Evolutionary conservation across 2,888 invertebrate species (phyloP).

Genomic region (Dione juno): DNA sequence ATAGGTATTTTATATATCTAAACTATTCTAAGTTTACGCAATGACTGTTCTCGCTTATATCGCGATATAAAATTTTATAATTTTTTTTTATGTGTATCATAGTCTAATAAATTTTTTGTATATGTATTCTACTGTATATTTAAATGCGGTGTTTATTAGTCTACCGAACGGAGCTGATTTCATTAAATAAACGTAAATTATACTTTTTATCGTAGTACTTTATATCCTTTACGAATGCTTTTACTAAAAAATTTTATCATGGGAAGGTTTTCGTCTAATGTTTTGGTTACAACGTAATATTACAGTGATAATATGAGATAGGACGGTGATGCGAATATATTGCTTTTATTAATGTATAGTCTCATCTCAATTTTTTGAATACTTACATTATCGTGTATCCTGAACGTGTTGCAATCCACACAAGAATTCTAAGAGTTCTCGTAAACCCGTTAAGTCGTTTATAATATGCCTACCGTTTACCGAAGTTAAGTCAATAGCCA

Average conservation of each 20-base stretch:
- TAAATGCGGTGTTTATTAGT: not conserved
- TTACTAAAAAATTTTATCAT: slow-evolving; percentile 1
- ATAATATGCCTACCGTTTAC: not conserved
- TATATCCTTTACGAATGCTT: not conserved
- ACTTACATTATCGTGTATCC: not conserved
- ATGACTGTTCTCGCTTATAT: not conserved
- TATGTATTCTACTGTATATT: not conserved
- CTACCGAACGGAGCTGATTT: not conserved
- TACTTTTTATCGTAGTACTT: not conserved
- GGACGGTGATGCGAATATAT: slow-evolving; percentile 10
- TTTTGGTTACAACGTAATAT: not conserved
- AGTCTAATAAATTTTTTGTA: not conserved
- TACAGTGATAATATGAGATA: not conserved
- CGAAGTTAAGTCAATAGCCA: not conserved
- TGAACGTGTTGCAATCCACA: not conserved
- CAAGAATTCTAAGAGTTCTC: not conserved
- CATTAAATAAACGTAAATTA: not conserved
- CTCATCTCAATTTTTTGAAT: not conserved
- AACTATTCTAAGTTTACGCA: not conserved
- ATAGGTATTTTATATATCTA: not conserved
- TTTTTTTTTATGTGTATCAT: not conserved
- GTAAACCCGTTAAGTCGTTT: not conserved
- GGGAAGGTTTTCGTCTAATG: not conserved
- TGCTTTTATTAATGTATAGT: not conserved
- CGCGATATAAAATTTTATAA: not conserved